A percentile compares a stretch with the other conserved stretches of the same genome.
Conservation (phyloP, 2,888 invertebrate genomes). For the Bedellia somnulentella region DNA sequence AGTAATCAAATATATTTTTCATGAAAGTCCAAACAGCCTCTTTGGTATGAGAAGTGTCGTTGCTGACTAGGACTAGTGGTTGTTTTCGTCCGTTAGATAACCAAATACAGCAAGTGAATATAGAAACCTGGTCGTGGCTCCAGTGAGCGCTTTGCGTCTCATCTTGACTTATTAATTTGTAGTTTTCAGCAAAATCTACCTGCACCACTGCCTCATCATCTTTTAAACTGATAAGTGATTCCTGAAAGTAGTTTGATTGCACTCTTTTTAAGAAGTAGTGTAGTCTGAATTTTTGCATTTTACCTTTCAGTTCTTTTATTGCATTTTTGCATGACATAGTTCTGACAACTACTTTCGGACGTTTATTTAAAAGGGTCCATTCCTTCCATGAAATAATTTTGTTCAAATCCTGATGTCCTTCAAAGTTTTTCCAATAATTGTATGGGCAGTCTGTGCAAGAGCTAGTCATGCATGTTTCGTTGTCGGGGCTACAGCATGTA, state of each 20-base stretch:
- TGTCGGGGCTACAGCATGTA: slow-evolving; percentile 4
- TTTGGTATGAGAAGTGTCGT: slow-evolving; percentile 6
- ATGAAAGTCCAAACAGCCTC: slow-evolving; percentile 7
- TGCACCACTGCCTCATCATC: slow-evolving; percentile 4
- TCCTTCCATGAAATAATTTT: slow-evolving; percentile 5
- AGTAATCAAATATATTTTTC: slow-evolving; percentile 6
- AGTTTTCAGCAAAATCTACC: slow-evolving; percentile 2
- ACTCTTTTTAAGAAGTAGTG: slow-evolving; percentile 4
- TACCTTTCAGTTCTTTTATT: slow-evolving; percentile 5
- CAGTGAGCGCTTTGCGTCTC: slow-evolving; percentile 5
- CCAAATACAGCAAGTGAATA: slow-evolving; percentile 4
- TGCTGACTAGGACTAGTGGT: not conserved
- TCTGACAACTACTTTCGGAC: slow-evolving; percentile 3
- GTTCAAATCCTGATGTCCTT: slow-evolving; percentile 1
- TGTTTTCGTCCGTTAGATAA: not conserved
- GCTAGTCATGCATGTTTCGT: slow-evolving; percentile 7
- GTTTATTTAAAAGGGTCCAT: slow-evolving; percentile 3
- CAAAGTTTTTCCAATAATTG: slow-evolving; percentile 4
- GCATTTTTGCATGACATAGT: slow-evolving; percentile 5
- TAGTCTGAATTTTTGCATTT: slow-evolving; percentile 4
- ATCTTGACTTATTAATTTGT: slow-evolving; percentile 3
- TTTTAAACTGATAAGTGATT: slow-evolving; percentile 3
- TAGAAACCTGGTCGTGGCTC: slow-evolving; percentile 4
- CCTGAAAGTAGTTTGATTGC: slow-evolving; percentile 4
- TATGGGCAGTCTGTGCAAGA: slow-evolving; percentile 5